These are phyloP conservation scores for Cantharis rustica DNA, from an alignment of 2,888 invertebrate genomes.

Conservation along the genomic window DNA sequence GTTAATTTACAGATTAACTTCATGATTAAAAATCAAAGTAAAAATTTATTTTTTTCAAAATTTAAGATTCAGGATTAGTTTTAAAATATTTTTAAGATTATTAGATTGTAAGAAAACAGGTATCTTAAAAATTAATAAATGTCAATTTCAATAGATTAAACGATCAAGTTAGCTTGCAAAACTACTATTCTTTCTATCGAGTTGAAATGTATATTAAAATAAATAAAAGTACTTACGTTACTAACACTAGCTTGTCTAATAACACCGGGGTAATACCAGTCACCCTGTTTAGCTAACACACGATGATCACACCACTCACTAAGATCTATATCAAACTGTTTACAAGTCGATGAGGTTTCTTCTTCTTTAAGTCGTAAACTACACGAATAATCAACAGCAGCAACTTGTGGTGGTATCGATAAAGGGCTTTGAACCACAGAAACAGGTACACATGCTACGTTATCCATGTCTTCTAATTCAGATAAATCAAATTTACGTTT, in stretches of 20 bases:
- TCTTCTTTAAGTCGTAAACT: constrained; percentile 43
- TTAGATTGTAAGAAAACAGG: neutral
- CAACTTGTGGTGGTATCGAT: constrained; percentile 51
- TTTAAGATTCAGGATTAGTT: too few relatives aligned
- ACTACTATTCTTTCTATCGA: neutral
- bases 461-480: constrained; percentile 72
- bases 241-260: constrained; percentile 75
- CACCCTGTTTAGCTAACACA: constrained; percentile 84
- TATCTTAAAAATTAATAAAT: neutral
- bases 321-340: constrained; percentile 70
- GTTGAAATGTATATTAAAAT: neutral
- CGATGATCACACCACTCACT: constrained; percentile 94
- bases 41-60: too few relatives aligned
- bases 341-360: constrained; percentile 41
- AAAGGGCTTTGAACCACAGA: constrained; percentile 52
- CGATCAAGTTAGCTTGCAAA: neutral
- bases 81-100: neutral
- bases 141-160: neutral
- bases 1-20: too few relatives aligned
- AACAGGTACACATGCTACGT: constrained; percentile 48
- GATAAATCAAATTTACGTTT: constrained; percentile 87
- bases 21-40: too few relatives aligned
- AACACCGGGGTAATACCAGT: constrained; percentile 84
- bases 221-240: constrained; percentile 55
- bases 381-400: constrained; percentile 53